Percentiles rank a stretch among this genome's conserved stretches.
Evolutionary conservation across 30 jellyfish, hydroid and myxozoan species (phyloP).

Genomic region (Turritopsis rubra): DNA sequence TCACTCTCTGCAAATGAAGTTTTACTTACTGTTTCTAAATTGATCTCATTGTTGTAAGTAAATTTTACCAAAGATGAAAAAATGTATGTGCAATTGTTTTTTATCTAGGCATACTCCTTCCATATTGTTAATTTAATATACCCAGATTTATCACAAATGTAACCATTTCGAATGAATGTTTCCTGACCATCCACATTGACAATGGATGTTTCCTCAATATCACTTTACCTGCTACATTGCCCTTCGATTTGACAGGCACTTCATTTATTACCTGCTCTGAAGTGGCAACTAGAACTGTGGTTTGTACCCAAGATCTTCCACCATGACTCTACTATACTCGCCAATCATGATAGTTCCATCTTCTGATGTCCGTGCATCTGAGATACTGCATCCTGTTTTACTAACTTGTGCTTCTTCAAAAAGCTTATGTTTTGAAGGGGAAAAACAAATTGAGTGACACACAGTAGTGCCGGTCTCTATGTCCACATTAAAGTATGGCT

Average conservation of each 20-base stretch:
- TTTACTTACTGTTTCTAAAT: not conserved
- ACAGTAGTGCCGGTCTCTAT: not conserved
- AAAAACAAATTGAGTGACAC: not conserved
- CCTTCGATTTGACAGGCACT: not conserved
- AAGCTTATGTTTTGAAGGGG: not conserved
- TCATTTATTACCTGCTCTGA: not conserved
- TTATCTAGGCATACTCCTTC: not conserved
- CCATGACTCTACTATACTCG: not conserved
- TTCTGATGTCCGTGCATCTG: not conserved
- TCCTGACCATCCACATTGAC: not conserved
- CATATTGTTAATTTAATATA: not conserved
- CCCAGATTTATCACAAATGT: not conserved
- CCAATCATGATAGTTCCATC: not conserved
- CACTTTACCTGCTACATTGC: not conserved
- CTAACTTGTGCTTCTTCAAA: not conserved
- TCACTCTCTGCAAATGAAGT: not conserved
- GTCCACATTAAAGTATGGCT: not conserved
- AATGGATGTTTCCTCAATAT: not conserved
- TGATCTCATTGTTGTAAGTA: not conserved
- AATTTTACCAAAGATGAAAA: not conserved
- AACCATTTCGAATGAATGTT: not conserved
- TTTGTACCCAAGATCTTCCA: not conserved
- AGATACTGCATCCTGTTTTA: not conserved
- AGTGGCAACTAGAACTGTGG: not conserved
- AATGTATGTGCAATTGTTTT: not conserved